Evolutionary conservation across 2,888 invertebrate species (phyloP).

Genomic region (Barypeithes pellucidus): DNA sequence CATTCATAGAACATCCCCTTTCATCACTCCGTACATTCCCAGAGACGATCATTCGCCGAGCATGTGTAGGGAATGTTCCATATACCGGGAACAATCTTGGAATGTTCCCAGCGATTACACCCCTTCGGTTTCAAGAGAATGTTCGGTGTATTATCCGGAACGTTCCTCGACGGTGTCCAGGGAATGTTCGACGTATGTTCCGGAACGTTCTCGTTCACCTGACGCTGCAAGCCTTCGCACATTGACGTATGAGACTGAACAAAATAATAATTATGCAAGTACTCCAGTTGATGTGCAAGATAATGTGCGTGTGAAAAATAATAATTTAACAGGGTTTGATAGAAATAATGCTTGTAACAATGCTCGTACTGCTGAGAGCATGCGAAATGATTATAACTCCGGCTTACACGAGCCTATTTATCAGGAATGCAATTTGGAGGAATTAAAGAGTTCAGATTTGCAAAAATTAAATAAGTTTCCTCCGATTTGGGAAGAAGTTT

Average conservation of each 20-base stretch:
- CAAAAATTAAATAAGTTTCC: conserved; percentile 43
- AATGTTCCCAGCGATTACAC: conserved; percentile 42
- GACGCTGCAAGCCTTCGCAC: conserved; percentile 28
- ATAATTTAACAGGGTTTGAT: conserved; percentile 32
- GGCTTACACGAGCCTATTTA: conserved; percentile 56
- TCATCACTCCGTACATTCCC: conserved; percentile 66
- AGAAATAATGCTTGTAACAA: conserved; percentile 39
- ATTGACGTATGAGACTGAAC: conserved; percentile 37
- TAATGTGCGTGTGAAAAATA: conserved; percentile 17
- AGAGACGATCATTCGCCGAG: conserved; percentile 40
- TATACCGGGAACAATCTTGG: conserved; percentile 45
- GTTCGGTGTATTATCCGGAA: conserved; percentile 47
- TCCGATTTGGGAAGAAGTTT: conserved; percentile 62
- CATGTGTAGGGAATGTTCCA: conserved; percentile 52
- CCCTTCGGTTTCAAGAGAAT: conserved; percentile 44
- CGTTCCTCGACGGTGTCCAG: conserved; percentile 7
- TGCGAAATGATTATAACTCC: conserved; percentile 17
- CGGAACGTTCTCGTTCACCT: conserved; percentile 36
- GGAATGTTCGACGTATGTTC: conserved; percentile 38
- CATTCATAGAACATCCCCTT: conserved; percentile 58
- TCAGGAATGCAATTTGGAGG: conserved; percentile 54
- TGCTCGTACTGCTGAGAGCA: conserved; percentile 15
- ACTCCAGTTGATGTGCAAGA: conserved; percentile 57
- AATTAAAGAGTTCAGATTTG: conserved; percentile 19
- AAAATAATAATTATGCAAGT: conserved; percentile 66